Conservation (phyloP, 1,140 invertebrate species). For the Atta colombica region DNA sequence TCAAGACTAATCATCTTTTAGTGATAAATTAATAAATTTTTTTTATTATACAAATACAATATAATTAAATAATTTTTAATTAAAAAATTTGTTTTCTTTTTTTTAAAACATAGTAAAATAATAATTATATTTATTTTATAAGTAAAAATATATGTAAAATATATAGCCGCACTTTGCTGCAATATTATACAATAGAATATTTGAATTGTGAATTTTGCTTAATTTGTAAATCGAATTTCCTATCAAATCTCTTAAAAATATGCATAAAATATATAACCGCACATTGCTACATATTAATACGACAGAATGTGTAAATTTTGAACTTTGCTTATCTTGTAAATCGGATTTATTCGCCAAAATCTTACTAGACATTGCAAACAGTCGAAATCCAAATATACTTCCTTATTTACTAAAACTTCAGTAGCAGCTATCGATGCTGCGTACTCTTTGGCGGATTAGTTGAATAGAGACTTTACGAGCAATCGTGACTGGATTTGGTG, state of each 20-base stretch:
- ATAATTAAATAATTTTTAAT: background rate
- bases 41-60: background rate
- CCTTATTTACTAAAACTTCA: constrained; percentile 52
- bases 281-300: background rate
- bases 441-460: constrained; percentile 1
- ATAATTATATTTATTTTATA: too few relatives aligned
- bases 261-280: background rate
- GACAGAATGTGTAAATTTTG: background rate
- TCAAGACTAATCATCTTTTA: background rate
- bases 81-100: background rate
- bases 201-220: too few relatives aligned
- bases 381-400: constrained; percentile 38
- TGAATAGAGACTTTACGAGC: constrained; percentile 23
- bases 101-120: background rate
- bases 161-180: too few relatives aligned
- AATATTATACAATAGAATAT: too few relatives aligned
- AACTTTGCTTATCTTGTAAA: constrained; percentile 23
- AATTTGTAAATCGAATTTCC: too few relatives aligned
- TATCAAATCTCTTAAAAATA: background rate
- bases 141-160: background rate
- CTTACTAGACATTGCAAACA: background rate
- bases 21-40: background rate
- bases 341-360: constrained; percentile 7
- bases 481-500: constrained; percentile 49
- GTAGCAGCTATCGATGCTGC: background rate